These are phyloP conservation scores for Rhopalosiphum maidis DNA, from an alignment of 1,140 invertebrate species.

Conservation along the genomic window DNA sequence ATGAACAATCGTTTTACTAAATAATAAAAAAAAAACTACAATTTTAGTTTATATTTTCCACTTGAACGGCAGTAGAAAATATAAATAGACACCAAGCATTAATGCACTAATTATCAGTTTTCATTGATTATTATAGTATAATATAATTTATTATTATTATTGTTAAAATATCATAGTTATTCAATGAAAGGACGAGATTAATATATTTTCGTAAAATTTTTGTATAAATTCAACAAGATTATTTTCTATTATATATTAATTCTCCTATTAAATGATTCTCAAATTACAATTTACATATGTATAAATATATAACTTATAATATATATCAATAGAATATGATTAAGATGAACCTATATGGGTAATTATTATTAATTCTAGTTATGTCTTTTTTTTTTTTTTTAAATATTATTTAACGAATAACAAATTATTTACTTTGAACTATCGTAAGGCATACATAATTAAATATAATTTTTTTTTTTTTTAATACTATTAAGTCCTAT, in stretches of 20 bases:
- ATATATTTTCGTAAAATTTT: slow-evolving; percentile 44
- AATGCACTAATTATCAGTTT: slow-evolving; percentile 28
- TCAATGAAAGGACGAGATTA: slow-evolving; percentile 28
- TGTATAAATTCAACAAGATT: slow-evolving; percentile 53
- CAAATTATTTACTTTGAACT: slow-evolving; percentile 45
- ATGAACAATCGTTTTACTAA: not conserved
- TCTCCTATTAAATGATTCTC: slow-evolving; percentile 52
- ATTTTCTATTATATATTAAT: slow-evolving; percentile 45
- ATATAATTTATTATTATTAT: not conserved
- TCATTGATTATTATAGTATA: not conserved
- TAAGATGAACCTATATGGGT: slow-evolving; percentile 10
- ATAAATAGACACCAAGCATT: slow-evolving; percentile 13
- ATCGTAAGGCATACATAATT: slow-evolving; percentile 45
- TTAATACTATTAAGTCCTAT: slow-evolving; percentile 52
- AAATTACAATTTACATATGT: slow-evolving; percentile 46
- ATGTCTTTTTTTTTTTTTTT: slow-evolving; percentile 14
- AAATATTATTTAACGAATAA: slow-evolving; percentile 38
- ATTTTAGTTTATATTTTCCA: not conserved
- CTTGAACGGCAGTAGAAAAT: not conserved
- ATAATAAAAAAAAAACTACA: slow-evolving; percentile 20
- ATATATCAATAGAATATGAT: slow-evolving; percentile 39
- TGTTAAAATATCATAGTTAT: not conserved
- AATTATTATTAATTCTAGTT: slow-evolving; percentile 29
- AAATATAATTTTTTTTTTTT: slow-evolving; percentile 45
- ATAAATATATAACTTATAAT: slow-evolving; percentile 47